Percentiles rank a stretch among this genome's conserved stretches.
These are phyloP conservation scores for Pangasianodon hypophthalmus DNA, from an alignment of 2,113 vertebrate genomes.

Conservation along the genomic window DNA sequence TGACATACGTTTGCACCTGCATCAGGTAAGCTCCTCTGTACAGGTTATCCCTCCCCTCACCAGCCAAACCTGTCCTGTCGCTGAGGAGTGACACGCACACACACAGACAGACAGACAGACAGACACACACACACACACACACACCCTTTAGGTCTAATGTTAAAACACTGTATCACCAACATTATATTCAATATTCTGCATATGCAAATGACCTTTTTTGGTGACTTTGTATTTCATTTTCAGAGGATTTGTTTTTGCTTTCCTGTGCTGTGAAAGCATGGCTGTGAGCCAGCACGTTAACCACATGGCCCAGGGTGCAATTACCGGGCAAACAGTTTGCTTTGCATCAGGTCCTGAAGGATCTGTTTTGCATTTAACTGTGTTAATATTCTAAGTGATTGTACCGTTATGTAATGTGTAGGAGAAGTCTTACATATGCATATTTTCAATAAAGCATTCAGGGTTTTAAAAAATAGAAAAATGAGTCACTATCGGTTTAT, in stretches of 20 bases:
- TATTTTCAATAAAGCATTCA: slow-evolving; percentile 80
- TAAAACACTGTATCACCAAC: slow-evolving; percentile 56
- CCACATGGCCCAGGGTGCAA: slow-evolving; percentile 37
- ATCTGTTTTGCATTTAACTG: slow-evolving; percentile 70
- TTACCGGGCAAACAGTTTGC: slow-evolving; percentile 42
- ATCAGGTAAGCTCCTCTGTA: slow-evolving; percentile 56
- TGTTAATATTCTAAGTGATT: slow-evolving; percentile 73
- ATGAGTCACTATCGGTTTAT: not conserved
- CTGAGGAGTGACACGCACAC: slow-evolving; percentile 34
- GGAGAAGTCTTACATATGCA: slow-evolving; percentile 71
- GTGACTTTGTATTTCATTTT: slow-evolving; percentile 51
- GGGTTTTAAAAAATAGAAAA: slow-evolving; percentile 59
- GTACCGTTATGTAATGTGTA: slow-evolving; percentile 75
- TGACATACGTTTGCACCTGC: slow-evolving; percentile 47
- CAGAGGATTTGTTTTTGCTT: slow-evolving; percentile 50
- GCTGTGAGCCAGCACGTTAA: slow-evolving; percentile 40
- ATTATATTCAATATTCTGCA: slow-evolving; percentile 61
- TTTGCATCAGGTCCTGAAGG: slow-evolving; percentile 63
- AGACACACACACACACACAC: slow-evolving; percentile 21
- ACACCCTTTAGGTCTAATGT: slow-evolving; percentile 33
- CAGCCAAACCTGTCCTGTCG: slow-evolving; percentile 52
- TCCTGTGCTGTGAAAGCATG: slow-evolving; percentile 51
- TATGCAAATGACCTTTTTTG: slow-evolving; percentile 53
- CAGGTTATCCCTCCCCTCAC: slow-evolving; percentile 49
- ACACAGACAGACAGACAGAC: slow-evolving; percentile 13